A percentile compares a stretch with the other conserved stretches of the same genome.
Conservation (phyloP, 2,888 invertebrate genomes). For the Vanessa cardui region DNA sequence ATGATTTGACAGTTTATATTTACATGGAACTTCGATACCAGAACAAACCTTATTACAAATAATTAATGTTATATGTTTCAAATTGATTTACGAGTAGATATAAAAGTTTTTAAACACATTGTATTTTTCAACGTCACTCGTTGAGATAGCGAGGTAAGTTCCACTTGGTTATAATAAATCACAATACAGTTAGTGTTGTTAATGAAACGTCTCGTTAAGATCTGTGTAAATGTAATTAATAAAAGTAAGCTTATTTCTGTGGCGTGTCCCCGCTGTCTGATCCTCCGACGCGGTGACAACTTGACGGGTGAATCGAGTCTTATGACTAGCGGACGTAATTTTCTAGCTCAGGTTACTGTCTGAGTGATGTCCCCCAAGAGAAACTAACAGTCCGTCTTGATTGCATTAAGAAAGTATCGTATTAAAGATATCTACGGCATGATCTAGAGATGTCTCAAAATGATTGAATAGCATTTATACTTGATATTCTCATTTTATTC, state of each 20-base stretch:
- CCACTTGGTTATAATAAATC: not conserved
- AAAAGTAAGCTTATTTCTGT: slow-evolving; percentile 22
- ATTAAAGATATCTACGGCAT: slow-evolving; percentile 27
- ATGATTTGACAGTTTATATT: too few relatives aligned
- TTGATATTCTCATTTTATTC: not conserved
- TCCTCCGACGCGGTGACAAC: slow-evolving; percentile 37
- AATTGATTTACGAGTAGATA: not conserved
- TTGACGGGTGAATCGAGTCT: slow-evolving; percentile 40
- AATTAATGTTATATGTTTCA: too few relatives aligned
- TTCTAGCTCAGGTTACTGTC: slow-evolving; percentile 45
- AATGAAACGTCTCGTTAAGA: slow-evolving; percentile 10
- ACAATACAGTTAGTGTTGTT: not conserved
- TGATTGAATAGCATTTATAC: not conserved
- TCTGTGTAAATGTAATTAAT: slow-evolving; percentile 1
- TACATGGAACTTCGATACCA: too few relatives aligned
- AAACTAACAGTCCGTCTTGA: slow-evolving; percentile 33
- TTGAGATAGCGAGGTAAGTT: not conserved
- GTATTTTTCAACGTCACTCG: not conserved
- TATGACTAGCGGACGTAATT: slow-evolving; percentile 39
- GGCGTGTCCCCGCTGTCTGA: slow-evolving; percentile 17
- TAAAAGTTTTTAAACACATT: not conserved
- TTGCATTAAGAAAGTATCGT: slow-evolving; percentile 33
- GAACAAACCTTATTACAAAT: too few relatives aligned
- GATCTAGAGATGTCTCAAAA: slow-evolving; percentile 16
- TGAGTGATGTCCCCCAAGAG: slow-evolving; percentile 32